phyloP scores from a whole-genome alignment of 2,888 invertebrate genomes.

The Agapostemon virescens region DNA sequence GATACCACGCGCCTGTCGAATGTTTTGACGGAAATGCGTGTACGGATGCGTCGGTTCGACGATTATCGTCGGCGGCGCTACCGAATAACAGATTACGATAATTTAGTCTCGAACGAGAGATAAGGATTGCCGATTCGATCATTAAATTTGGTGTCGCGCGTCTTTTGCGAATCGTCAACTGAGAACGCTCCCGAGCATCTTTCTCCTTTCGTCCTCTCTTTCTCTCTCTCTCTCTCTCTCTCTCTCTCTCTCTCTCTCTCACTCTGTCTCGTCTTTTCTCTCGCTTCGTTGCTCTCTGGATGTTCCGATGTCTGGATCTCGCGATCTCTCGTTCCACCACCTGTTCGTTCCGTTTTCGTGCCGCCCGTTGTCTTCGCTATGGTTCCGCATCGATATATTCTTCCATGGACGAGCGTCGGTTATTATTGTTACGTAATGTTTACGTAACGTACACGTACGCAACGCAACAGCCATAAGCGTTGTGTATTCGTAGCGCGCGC shows the following conservation, averaged over 20 bases:
- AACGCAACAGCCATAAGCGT: slow-evolving; percentile 44
- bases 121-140: background rate
- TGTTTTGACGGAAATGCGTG: background rate
- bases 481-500: slow-evolving; percentile 12
- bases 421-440: slow-evolving; percentile 79
- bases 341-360: background rate
- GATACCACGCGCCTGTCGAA: background rate
- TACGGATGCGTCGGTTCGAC: background rate
- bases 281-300: background rate
- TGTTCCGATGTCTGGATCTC: background rate
- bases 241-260: too few relatives aligned
- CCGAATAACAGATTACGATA: background rate
- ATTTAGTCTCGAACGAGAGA: background rate
- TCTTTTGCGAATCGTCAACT: too few relatives aligned
- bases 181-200: too few relatives aligned
- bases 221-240: background rate
- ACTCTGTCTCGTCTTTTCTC: background rate
- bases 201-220: background rate
- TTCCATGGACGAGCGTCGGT: slow-evolving; percentile 67
- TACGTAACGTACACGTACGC: slow-evolving; percentile 73
- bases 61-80: background rate
- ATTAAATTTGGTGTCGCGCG: background rate
- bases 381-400: slow-evolving; percentile 59
- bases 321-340: background rate
- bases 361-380: slow-evolving; percentile 9